Percentiles rank a stretch among this genome's conserved stretches.
phyloP scores from a whole-genome alignment of 1,140 invertebrate genomes.

The Ditylenchus dipsaci region DNA sequence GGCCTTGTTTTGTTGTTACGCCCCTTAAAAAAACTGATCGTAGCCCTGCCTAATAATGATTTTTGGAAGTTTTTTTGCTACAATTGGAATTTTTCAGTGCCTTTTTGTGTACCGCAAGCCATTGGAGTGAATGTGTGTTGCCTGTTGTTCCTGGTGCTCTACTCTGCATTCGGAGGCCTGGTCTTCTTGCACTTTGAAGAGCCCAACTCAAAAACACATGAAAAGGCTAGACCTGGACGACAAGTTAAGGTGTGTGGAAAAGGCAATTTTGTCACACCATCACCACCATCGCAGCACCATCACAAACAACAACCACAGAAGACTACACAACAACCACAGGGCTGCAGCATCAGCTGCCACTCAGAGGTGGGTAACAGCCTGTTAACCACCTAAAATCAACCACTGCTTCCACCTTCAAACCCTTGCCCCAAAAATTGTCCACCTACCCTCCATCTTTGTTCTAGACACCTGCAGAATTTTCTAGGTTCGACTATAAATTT shows the following conservation, averaged over 20 bases:
- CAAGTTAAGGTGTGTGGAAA: slow-evolving; percentile 39
- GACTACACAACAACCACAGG: neutral
- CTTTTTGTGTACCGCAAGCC: slow-evolving; percentile 43
- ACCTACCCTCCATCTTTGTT: neutral
- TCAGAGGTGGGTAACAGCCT: too few species aligned
- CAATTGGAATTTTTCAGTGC: slow-evolving; percentile 32
- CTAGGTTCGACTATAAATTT: neutral
- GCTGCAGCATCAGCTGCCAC: too few species aligned
- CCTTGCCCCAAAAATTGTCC: too few species aligned
- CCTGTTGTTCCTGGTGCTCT: slow-evolving; percentile 43
- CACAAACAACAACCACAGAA: neutral
- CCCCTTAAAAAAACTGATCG: too few species aligned
- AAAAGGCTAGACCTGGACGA: slow-evolving; percentile 31
- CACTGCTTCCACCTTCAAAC: too few species aligned
- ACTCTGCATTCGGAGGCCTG: slow-evolving; percentile 46
- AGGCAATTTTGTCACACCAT: slow-evolving; percentile 13
- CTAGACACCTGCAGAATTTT: neutral
- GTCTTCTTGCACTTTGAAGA: slow-evolving; percentile 50
- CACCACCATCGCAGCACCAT: too few species aligned
- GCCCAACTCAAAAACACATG: slow-evolving; percentile 21
- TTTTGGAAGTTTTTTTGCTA: neutral
- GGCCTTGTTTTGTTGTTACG: too few species aligned
- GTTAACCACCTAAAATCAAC: too few species aligned
- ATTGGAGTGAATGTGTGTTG: slow-evolving; percentile 44
- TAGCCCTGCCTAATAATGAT: too few species aligned